phyloP scores from a whole-genome alignment of 2,888 invertebrate genomes.

The Oeneis ivallda region DNA sequence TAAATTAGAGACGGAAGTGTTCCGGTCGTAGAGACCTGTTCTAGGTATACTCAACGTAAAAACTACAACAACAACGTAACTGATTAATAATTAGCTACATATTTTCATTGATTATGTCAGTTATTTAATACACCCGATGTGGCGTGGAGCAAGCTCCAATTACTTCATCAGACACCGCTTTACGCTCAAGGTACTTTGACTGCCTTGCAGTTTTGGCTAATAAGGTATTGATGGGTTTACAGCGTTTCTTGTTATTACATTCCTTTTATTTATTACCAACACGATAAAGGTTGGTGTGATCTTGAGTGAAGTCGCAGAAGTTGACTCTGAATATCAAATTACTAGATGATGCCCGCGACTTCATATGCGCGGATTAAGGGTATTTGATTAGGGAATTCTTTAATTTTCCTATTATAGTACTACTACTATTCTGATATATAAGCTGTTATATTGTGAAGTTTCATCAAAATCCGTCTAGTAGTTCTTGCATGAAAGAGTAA shows the following conservation, averaged over 20 bases:
- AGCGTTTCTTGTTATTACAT: background rate
- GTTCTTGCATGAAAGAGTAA: too few species aligned
- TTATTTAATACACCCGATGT: slow-evolving; percentile 52
- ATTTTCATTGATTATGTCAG: slow-evolving; percentile 40
- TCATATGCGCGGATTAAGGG: too few species aligned
- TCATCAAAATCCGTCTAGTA: too few species aligned
- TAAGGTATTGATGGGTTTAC: background rate
- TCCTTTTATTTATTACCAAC: background rate
- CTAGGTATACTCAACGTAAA: background rate
- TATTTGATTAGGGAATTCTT: too few species aligned
- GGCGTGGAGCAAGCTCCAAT: slow-evolving; percentile 46
- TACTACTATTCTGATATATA: too few species aligned
- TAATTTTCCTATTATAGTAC: too few species aligned
- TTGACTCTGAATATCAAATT: too few species aligned
- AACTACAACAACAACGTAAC: too few species aligned
- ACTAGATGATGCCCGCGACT: too few species aligned
- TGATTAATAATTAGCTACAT: background rate
- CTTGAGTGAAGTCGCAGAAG: background rate
- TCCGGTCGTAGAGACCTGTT: background rate
- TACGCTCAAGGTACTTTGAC: slow-evolving; percentile 37
- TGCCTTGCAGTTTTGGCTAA: slow-evolving; percentile 26
- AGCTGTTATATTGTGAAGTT: too few species aligned
- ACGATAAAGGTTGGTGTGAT: background rate
- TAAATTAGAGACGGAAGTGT: background rate
- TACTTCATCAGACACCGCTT: slow-evolving; percentile 50